Base-by-base conservation (phyloP, 2,113 vertebrate species). In the Scomber japonicus region DNA sequence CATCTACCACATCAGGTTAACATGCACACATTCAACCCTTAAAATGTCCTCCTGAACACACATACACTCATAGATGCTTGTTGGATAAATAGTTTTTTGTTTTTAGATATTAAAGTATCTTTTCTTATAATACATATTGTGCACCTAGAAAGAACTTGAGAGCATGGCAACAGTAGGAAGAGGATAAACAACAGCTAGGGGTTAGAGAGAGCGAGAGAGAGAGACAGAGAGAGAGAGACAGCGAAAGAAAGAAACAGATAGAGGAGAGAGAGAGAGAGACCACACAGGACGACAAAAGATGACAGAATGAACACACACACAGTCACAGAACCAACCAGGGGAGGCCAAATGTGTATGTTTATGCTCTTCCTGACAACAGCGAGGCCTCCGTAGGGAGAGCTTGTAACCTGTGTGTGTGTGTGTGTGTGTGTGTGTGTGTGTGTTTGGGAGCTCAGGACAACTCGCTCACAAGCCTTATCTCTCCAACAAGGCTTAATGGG, bases 401-500 rank as follows among this genome's bases (percentile, higher is more conserved):
- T 45, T 71, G 27, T 53, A 72, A 75, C 64, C 30, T 73, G 1
- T 71, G 83, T 81, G 69, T 64, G 45, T 45, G 80, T 54, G 66
- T 61, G 59, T 45, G 17, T 19, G 49, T 62, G 44, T 60, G 61
- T 66, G 54, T 79, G 63, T 45, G 17, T 19, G 61, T 66, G 54
- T 79, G 63, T 75, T 71, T 56, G 40, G 35, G 61, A 65, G n/a
- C 74, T 78, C 35, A 57, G 62, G 81, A 75, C 64, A 60, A 54
- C 62, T 76, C 0, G 13, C 68, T 79, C 69, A 71, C 55, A 69
- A 27, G 73, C 81, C 84, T 88, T 91, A 88, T 92, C 90, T 91
- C 81, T 51, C 21, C 57, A 77, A 78, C 64, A 75, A 82, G 81
- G 76, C 82, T 81, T 83, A 89, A 82, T 83, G 81, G 60, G 73